phyloP scores from a whole-genome alignment of 2,797 vertebrate genomes.

The Hirundo rustica region DNA sequence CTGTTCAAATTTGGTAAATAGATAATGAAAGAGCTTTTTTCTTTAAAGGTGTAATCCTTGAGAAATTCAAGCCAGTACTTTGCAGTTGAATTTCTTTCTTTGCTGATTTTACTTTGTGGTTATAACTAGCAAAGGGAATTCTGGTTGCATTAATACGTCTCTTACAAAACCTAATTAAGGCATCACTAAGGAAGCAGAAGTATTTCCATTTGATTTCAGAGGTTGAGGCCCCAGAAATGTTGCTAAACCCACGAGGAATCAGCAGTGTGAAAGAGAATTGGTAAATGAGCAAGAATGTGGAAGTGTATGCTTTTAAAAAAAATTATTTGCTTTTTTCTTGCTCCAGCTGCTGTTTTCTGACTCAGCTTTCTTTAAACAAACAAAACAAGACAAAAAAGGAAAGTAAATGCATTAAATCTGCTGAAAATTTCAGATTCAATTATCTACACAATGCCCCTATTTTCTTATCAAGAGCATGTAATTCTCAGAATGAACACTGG shows the following conservation, averaged over 20 bases:
- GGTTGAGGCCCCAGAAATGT: background rate
- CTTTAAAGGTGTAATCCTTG: background rate
- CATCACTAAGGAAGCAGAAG: background rate
- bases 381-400: background rate
- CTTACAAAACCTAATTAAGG: background rate
- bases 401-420: background rate
- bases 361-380: background rate
- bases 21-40: background rate
- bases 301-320: rapidly evolving
- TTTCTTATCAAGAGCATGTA: background rate
- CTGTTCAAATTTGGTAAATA: background rate
- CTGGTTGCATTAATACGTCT: background rate
- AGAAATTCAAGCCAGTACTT: background rate
- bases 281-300: background rate
- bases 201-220: background rate
- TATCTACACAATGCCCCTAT: background rate
- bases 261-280: background rate
- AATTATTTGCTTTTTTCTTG: background rate
- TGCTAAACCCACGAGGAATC: background rate
- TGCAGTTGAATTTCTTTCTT: background rate
- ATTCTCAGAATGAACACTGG: background rate
- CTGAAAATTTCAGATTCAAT: background rate
- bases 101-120: background rate
- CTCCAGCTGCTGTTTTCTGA: background rate
- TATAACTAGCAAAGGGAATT: background rate